Conservation (phyloP, 2,888 invertebrate species). For the Temnothorax rugatulus region DNA sequence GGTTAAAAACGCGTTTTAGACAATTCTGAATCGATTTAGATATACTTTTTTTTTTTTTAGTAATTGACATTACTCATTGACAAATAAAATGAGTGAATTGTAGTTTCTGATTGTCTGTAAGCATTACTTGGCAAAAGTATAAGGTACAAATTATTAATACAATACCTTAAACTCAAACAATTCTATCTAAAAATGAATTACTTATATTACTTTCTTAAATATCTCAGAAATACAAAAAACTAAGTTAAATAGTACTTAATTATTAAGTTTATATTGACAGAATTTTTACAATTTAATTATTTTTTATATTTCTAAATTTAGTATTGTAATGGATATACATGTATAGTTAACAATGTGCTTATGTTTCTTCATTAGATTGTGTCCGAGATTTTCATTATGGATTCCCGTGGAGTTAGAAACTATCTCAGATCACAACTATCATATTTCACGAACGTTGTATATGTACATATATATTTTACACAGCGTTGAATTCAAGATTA, state of each 20-base stretch:
- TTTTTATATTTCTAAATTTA: not conserved
- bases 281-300: not conserved
- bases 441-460: not conserved
- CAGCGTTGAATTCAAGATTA: not conserved
- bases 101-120: not conserved
- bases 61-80: too few species aligned
- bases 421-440: not conserved
- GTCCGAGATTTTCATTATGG: constrained; percentile 36
- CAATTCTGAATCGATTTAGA: too few species aligned
- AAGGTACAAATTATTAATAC: not conserved
- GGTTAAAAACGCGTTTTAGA: too few species aligned
- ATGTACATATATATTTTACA: too few species aligned
- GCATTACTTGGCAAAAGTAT: not conserved
- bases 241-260: not conserved
- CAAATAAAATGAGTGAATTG: too few species aligned
- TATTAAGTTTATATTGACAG: not conserved
- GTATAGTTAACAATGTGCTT: not conserved
- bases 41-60: too few species aligned
- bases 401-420: constrained; percentile 36
- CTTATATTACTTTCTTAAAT: not conserved
- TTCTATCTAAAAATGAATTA: not conserved
- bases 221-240: not conserved
- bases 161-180: not conserved
- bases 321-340: not conserved
- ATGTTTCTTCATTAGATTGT: constrained; percentile 21